Base-by-base conservation (phyloP, 2,888 invertebrate species). In the Ryuthela nishihirai region DNA sequence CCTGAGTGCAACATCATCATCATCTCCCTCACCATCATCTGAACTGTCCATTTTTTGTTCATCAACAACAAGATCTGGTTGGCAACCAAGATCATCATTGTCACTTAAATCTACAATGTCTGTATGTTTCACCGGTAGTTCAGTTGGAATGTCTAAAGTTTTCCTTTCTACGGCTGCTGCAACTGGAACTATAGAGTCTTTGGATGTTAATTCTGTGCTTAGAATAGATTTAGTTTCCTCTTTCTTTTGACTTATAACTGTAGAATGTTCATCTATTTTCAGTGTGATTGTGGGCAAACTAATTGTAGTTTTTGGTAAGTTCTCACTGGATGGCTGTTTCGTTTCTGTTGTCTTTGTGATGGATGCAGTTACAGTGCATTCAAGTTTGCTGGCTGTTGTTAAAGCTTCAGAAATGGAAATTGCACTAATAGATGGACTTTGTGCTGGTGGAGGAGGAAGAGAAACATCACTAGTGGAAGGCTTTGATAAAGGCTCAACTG, bases 41-140 rank as follows among this genome's bases (percentile, higher is more conserved):
- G 52, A 52, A n/a, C 53, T 53, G 26, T 59, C 59, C 56, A 52
- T 46, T 17, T 59, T 59, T 7, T 53, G 59, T 18, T 59, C 59
- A 21, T 59, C 59, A 12, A 59, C 59, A 17, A 59, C 59, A n/a
- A 59, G 24, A 25, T 59, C 59, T 1, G 59, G 40, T 9, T 53
- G 53, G 10, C 59, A 53, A 12, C 52, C 59, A 9, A 59, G 40
- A n/a, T 59, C 59, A 18, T 59, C 59, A 23, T 53, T 59, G 25
- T 59, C 59, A 43, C 59, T 59, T 17, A 59, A 59, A 26, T 59
- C 59, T 4, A 53, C 59, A 1, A 53, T 50, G 10, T 53, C 47
- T 1, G 59, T 48, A 18, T 48, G 47, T 18, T 59, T 59, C 5
- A 53, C 59, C n/a, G 40, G 49, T 32, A 21, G 26, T 20, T 58